phyloP scores from a whole-genome alignment of 2,113 vertebrate species.

The Lepus europaeus region DNA sequence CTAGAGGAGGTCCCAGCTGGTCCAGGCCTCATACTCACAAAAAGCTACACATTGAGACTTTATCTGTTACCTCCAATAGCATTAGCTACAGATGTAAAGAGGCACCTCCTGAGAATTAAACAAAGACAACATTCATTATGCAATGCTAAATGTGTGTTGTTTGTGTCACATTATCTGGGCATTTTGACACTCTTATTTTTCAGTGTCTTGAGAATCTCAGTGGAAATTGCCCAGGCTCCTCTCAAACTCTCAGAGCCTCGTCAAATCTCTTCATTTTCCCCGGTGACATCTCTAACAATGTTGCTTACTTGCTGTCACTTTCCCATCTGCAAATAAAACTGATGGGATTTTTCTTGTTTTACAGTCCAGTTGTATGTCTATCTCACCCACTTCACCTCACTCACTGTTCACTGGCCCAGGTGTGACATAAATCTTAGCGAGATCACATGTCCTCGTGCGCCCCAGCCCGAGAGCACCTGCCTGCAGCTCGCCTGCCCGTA shows the following conservation, averaged over 20 bases:
- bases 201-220: neutral
- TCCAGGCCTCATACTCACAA: neutral
- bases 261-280: neutral
- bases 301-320: neutral
- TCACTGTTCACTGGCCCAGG: neutral
- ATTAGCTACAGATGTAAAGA: slow-evolving; percentile 15
- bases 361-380: neutral
- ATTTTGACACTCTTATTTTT: neutral
- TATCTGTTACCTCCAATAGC: neutral
- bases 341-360: neutral
- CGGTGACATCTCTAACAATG: neutral
- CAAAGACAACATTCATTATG: neutral
- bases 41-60: neutral
- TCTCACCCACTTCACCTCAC: neutral
- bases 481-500: too few species aligned
- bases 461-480: too few species aligned
- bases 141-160: slow-evolving; percentile 18
- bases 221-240: neutral
- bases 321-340: slow-evolving; percentile 15
- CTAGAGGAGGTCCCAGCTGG: neutral
- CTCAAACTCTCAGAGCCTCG: neutral
- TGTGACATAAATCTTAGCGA: neutral
- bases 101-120: neutral
- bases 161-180: neutral
- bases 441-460: accelerated